Evolutionary conservation across 2,113 vertebrate genomes (phyloP).

Genomic region (Eretmochelys imbricata): DNA sequence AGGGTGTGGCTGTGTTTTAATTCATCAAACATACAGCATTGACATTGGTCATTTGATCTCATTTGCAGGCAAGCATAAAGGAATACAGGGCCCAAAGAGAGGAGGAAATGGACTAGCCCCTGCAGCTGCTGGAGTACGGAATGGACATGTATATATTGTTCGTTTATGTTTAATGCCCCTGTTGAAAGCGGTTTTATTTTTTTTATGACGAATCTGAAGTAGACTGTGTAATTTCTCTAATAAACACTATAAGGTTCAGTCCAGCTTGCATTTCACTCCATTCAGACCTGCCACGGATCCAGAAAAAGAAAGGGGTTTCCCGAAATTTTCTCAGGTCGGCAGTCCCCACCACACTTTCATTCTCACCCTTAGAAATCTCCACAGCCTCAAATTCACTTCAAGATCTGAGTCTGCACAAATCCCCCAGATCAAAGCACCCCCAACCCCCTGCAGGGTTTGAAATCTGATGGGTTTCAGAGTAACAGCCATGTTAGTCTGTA

Average conservation of each 20-base stretch:
- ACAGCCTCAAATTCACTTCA: background rate
- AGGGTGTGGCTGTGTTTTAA: background rate
- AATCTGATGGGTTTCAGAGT: background rate
- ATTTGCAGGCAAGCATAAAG: slow-evolving; percentile 80
- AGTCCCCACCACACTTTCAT: background rate
- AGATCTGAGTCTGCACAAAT: background rate
- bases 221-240: background rate
- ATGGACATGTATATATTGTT: background rate
- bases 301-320: background rate
- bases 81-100: slow-evolving; percentile 81
- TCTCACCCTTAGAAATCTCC: background rate
- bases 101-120: slow-evolving; percentile 80
- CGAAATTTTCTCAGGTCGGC: background rate
- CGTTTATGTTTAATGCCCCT: background rate
- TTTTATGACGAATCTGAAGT: background rate
- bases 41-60: background rate
- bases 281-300: accelerated
- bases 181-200: background rate
- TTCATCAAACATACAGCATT: accelerated
- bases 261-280: accelerated
- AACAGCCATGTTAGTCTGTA: too few species aligned
- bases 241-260: slow-evolving; percentile 8
- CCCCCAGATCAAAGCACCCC: background rate
- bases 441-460: background rate
- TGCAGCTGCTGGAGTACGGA: background rate